Evolutionary conservation across 2,797 vertebrate species (phyloP).

Genomic region (Sebastiscus albofasciatus): DNA sequence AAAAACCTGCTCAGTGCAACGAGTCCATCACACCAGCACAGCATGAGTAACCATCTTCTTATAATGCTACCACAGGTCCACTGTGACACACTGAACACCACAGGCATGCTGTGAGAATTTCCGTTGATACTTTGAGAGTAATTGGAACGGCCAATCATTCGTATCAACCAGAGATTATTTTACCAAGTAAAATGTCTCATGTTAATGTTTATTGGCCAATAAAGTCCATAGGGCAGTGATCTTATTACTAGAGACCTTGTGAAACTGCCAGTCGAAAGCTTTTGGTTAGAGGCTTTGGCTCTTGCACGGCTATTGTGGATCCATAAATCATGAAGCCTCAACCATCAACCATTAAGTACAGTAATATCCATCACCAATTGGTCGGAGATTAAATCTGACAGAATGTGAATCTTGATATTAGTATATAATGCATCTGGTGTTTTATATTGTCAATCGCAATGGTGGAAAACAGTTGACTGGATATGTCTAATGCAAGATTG

Average conservation of each 20-base stretch:
- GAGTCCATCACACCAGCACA: slow-evolving; percentile 14
- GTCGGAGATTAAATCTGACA: background rate
- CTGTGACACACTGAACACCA: slow-evolving; percentile 35
- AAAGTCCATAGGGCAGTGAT: slow-evolving; percentile 53
- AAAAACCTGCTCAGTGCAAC: slow-evolving; percentile 23
- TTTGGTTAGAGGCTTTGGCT: slow-evolving; percentile 14
- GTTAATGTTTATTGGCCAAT: slow-evolving; percentile 67
- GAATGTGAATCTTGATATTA: slow-evolving; percentile 1
- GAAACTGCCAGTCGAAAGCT: slow-evolving; percentile 44
- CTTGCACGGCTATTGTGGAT: slow-evolving; percentile 22
- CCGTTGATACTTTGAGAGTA: slow-evolving; percentile 24
- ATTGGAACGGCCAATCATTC: slow-evolving; percentile 41
- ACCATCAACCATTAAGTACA: background rate
- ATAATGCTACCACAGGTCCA: slow-evolving; percentile 50
- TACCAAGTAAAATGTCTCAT: slow-evolving; percentile 69
- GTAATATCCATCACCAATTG: background rate
- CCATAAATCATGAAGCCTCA: slow-evolving; percentile 26
- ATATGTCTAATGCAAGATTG: slow-evolving; percentile 50
- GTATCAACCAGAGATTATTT: slow-evolving; percentile 56
- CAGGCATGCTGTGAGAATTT: slow-evolving; percentile 34
- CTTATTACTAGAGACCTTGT: slow-evolving; percentile 59
- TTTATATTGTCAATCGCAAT: slow-evolving; percentile 36
- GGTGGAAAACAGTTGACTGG: slow-evolving; percentile 34
- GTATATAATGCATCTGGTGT: background rate
- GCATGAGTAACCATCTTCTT: slow-evolving; percentile 56